These are phyloP conservation scores for Zaprionus bogoriensis DNA, from an alignment of 2,888 invertebrate genomes.

Conservation along the genomic window DNA sequence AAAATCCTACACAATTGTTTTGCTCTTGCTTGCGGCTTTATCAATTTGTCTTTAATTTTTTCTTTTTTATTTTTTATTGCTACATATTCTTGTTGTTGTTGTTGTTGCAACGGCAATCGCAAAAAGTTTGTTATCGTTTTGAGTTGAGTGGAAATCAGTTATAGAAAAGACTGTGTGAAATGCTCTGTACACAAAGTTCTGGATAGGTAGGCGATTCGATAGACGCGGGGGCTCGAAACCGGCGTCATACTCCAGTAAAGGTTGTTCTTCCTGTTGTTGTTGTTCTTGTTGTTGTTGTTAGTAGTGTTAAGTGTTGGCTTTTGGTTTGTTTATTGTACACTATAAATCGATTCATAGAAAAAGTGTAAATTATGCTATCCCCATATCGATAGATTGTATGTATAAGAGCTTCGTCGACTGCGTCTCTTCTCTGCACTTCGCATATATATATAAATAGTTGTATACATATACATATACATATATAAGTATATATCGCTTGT, in stretches of 20 bases:
- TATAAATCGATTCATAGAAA: conserved; percentile 77
- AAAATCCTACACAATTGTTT: conserved; percentile 17
- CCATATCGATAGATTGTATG: conserved; percentile 66
- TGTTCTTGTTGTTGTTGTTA: conserved; percentile 37
- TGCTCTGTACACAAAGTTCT: conserved; percentile 47
- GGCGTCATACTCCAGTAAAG: conserved; percentile 7
- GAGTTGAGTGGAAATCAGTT: conserved; percentile 36
- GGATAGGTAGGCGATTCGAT: conserved; percentile 41
- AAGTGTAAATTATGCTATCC: conserved; percentile 76
- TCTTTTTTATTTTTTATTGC: conserved; percentile 22
- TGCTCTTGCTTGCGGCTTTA: conserved; percentile 20
- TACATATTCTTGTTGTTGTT: conserved; percentile 41
- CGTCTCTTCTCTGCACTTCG: conserved; percentile 29
- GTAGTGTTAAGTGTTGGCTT: no score
- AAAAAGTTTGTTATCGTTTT: conserved; percentile 36
- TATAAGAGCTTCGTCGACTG: conserved; percentile 49
- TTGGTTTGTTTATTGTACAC: conserved; percentile 62
- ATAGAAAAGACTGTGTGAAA: conserved; percentile 49
- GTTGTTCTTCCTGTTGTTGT: conserved; percentile 3
- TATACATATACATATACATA: conserved; percentile 61
- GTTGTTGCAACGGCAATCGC: conserved; percentile 51
- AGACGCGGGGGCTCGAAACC: conserved; percentile 35
- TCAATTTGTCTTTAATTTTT: conserved; percentile 17
- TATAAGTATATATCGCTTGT: conserved; percentile 41
- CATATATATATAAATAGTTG: conserved; percentile 66